Percentiles rank a stretch among this genome's conserved stretches.
Conservation (phyloP, 2,797 vertebrate species). For the Sebastes jordani region DNA sequence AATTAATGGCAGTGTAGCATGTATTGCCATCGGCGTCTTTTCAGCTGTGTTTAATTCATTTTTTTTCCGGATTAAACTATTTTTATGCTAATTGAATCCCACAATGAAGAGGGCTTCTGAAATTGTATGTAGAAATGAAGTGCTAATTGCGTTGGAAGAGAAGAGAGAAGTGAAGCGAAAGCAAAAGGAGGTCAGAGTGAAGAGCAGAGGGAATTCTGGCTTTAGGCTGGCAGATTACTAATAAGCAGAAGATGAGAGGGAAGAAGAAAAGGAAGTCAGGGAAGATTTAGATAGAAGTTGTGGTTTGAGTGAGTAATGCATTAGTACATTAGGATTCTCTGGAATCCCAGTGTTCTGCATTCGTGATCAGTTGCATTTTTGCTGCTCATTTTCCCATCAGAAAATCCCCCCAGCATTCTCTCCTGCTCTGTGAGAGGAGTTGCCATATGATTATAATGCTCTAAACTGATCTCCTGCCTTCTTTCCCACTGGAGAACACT, state of each 20-base stretch:
- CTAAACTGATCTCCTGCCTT: constrained; percentile 43
- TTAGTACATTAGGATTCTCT: constrained; percentile 12
- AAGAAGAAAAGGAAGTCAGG: background rate
- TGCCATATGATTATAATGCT: constrained; percentile 48
- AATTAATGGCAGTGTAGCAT: background rate
- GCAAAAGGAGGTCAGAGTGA: constrained; percentile 70
- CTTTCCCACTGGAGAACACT: constrained; percentile 45
- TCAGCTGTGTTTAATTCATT: background rate
- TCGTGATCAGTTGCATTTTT: background rate
- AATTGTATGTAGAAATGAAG: constrained; percentile 24
- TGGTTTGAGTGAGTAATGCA: background rate
- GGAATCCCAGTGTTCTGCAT: constrained; percentile 24
- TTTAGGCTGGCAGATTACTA: constrained; percentile 58
- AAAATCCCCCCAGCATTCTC: background rate
- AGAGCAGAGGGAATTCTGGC: constrained; percentile 52
- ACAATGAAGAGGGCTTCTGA: constrained; percentile 19
- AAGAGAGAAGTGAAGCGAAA: constrained; percentile 35
- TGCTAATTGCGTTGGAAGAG: constrained; percentile 44
- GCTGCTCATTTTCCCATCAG: background rate
- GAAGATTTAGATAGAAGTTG: constrained; percentile 1
- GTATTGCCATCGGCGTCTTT: background rate
- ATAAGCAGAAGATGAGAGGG: constrained; percentile 39
- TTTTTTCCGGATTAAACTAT: constrained; percentile 15
- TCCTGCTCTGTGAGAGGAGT: constrained; percentile 37
- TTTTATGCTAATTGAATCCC: constrained; percentile 40